Evolutionary conservation across 2,113 vertebrate genomes (phyloP).

Genomic region (Vidua chalybeata): DNA sequence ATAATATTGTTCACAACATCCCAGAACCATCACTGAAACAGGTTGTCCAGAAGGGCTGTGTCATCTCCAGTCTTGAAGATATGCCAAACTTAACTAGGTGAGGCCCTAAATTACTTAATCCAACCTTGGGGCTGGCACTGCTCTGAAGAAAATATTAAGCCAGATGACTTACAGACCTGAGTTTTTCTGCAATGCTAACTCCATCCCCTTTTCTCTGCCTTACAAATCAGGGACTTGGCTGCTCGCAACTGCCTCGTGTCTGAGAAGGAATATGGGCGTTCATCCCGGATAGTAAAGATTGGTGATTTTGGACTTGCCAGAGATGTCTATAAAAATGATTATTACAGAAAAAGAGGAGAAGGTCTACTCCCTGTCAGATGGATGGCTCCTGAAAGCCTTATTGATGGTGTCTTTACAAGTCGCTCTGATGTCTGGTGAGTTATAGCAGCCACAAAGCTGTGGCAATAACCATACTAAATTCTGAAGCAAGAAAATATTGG

Average conservation of each 20-base stretch:
- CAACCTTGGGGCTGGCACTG: neutral
- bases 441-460: neutral
- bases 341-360: conserved; percentile 82
- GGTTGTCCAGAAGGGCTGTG: neutral
- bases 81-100: neutral
- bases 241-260: conserved; percentile 83
- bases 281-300: conserved; percentile 73
- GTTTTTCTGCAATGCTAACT: neutral
- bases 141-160: neutral
- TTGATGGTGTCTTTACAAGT: conserved; percentile 81
- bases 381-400: conserved; percentile 82
- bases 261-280: conserved; percentile 63
- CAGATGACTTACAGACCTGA: neutral
- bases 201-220: neutral
- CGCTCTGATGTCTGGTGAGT: conserved; percentile 80
- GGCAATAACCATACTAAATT: neutral
- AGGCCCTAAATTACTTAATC: neutral
- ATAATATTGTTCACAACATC: neutral
- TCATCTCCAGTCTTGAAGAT: neutral
- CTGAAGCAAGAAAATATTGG: neutral
- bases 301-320: conserved; percentile 82
- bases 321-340: conserved; percentile 82
- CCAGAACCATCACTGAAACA: neutral
- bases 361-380: conserved; percentile 80
- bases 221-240: conserved; percentile 75